These are phyloP conservation scores for Rotaria macrura DNA, from an alignment of 2,888 invertebrate genomes.

Conservation along the genomic window DNA sequence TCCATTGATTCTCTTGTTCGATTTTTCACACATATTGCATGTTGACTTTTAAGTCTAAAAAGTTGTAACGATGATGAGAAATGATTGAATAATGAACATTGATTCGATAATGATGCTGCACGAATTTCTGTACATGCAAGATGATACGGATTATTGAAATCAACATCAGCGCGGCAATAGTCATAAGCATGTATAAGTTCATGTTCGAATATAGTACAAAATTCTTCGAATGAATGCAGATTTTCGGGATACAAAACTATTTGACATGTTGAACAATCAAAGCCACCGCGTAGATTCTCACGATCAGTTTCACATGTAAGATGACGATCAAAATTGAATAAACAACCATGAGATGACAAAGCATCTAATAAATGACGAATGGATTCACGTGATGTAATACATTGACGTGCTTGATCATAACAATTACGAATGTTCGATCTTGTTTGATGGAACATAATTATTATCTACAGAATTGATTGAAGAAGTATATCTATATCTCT, in stretches of 20 bases:
- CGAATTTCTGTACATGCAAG: slow-evolving; percentile 74
- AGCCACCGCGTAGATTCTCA: neutral
- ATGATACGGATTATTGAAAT: slow-evolving; percentile 78
- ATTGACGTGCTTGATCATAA: neutral
- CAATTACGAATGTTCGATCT: neutral
- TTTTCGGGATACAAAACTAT: neutral
- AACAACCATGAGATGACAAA: neutral
- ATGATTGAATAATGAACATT: neutral
- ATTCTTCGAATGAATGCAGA: slow-evolving; percentile 29
- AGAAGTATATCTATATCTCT: too few relatives aligned
- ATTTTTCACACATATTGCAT: slow-evolving; percentile 67
- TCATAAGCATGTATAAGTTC: slow-evolving; percentile 95
- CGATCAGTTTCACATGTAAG: neutral
- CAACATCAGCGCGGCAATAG: slow-evolving; percentile 72
- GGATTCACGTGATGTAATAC: neutral
- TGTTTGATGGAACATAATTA: neutral
- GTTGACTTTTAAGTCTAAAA: slow-evolving; percentile 51
- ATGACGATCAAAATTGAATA: neutral
- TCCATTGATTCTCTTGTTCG: slow-evolving; percentile 74
- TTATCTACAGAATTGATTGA: neutral
- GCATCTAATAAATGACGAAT: neutral
- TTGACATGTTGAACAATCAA: neutral
- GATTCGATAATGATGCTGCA: neutral
- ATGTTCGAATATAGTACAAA: slow-evolving; percentile 63
- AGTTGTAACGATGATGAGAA: neutral